A percentile compares a stretch with the other conserved stretches of the same genome.
These are phyloP conservation scores for Bellardia pandia DNA, from an alignment of 2,888 invertebrate genomes.

Conservation along the genomic window DNA sequence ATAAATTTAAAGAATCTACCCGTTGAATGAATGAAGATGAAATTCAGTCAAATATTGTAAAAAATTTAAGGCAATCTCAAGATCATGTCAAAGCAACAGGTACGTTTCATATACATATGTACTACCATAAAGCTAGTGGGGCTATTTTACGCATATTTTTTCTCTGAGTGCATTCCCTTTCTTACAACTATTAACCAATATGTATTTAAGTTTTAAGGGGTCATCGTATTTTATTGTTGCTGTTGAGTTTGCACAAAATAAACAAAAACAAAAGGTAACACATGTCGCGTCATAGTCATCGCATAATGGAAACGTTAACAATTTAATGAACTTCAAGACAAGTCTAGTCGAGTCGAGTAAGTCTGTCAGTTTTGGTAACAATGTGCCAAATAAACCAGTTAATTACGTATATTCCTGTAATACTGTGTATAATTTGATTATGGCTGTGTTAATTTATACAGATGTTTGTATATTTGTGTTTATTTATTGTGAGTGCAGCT, in stretches of 20 bases:
- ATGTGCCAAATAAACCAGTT: conserved; percentile 27
- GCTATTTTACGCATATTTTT: not conserved
- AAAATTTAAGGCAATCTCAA: too few relatives aligned
- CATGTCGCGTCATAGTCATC: not conserved
- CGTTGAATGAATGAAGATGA: too few relatives aligned
- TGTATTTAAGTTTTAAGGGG: conserved; percentile 5
- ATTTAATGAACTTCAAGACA: conserved; percentile 51
- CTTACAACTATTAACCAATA: conserved; percentile 5
- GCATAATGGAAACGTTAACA: conserved; percentile 47
- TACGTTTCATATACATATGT: too few relatives aligned
- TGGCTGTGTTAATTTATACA: not conserved
- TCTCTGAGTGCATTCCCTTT: conserved; percentile 4
- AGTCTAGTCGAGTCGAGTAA: not conserved
- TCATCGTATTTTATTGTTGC: conserved; percentile 8
- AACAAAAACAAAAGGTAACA: conserved; percentile 25
- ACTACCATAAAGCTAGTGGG: too few relatives aligned
- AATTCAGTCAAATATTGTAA: too few relatives aligned
- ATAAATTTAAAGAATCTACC: too few relatives aligned
- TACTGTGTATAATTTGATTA: not conserved
- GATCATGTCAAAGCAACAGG: too few relatives aligned
- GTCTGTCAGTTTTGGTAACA: conserved; percentile 10
- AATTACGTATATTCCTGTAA: conserved; percentile 20
- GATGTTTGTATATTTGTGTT: not conserved
- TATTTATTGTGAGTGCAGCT: not conserved
- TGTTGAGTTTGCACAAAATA: not conserved